Evolutionary conservation across 2,797 vertebrate genomes (phyloP), one percentile per base, ranked within the genome.

Genomic region (Typhlichthys eigenmanni): DNA sequence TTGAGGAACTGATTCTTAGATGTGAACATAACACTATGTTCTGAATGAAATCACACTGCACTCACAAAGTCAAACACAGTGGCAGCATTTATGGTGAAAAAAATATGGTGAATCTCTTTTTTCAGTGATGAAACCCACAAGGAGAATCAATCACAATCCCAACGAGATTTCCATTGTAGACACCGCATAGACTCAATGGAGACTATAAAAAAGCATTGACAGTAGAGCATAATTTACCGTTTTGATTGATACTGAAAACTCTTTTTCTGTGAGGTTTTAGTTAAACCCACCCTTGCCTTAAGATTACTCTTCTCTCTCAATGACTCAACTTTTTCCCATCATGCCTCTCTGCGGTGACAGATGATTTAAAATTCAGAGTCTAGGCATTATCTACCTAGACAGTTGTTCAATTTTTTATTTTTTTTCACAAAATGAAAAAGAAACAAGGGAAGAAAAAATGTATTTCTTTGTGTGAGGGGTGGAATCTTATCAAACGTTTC

Each of bases 261-360:
- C 12, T 43, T 57, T 45, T 24, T 60, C 16, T 12, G 29, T 45
- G 57, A 50, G 19, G 34, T 74, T 75, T 65, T 29, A 45, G 43
- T 70, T 69, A 76, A 74, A 77, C 51, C 60, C 38, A 12, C 53
- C 16, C 58, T 74, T 74, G 73, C 71, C 68, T 65, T 17, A 13
- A 81, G 70, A 84, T 76, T 68, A 74, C 69, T 70, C 58, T 43
- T 43, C 63, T 59, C 66, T 79, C 56, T 65, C 64, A 81, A 60
- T 85, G 84, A 90, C 80, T 85, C 86, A 77, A 75, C 76, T 76
- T 75, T 78, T 60, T 81, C 74, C 74, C 66, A 78, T 72, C 67
- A 84, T 82, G 68, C 68, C 34, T 80, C 68, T 68, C 66, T 68
- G 73, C 75, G 76, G 70, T 76, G 47, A 69, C 64, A 58, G 47